Evolutionary conservation across 2,888 invertebrate species (phyloP), one percentile per base, ranked within the genome.

Genomic region (Drosophila putrida): DNA sequence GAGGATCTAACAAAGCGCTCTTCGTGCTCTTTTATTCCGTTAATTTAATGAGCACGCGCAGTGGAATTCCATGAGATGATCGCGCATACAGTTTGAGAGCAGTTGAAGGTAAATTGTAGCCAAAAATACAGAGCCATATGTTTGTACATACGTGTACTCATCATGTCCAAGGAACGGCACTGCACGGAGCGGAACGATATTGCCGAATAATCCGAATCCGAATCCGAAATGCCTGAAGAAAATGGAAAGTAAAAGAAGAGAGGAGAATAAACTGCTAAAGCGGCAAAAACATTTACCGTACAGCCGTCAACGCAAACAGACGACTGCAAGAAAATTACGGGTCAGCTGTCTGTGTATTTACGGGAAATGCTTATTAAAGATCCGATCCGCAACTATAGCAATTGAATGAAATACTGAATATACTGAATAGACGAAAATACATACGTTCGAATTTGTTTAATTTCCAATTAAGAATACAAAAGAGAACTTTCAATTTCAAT

Each of bases 251-350:
- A 88, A 85, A 88, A 55, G 39, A 47, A 47, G 35, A 77, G 67
- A 68, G 33, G 31, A 54, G 15, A 61, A 55, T 51, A 61, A 57
- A 33, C 57, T 66, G 71, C 36, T 58, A 47, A 66, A 67, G 68
- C 70, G 44, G 49, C 65, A 59, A 74, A 79, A 72, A 77, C 83
- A 83, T 83, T 83, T 72, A 75, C 72, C 82, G 83, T 72, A 82
- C 71, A 80, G 66, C 82, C 86, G 86, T 85, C 88, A 78, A 63
- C 27, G 83, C 78, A 82, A 75, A 71, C 86, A 82, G 83, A 88
- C 88, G 86, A 77, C 47, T 60, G 39, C n/a, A 53, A 39, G 36
- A 46, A 44, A 20, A 20, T 20, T 20, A 33, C 71, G 43, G 35
- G 39, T 20, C 58, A 53, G 44, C 44, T 64, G 49, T 54, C 49